Base-by-base conservation (phyloP, 2,888 invertebrate genomes). In the Microplitis deprimator region DNA sequence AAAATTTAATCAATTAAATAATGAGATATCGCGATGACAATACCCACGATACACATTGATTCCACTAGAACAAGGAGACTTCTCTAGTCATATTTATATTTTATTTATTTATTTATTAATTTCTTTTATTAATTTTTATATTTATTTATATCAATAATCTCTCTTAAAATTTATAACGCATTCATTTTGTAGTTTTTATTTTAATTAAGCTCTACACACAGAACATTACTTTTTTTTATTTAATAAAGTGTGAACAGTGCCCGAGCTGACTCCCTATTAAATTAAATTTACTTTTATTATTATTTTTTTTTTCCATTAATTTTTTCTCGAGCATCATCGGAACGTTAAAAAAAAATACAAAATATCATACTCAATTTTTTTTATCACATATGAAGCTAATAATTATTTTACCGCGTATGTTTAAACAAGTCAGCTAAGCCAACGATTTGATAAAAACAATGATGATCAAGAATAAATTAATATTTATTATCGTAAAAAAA, bases 181-280 rank as follows among this genome's bases (percentile, higher is more conserved):
- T 67, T 67, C 39, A 67, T 40, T 29, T 68, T 20, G 13, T 74
- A 68, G 16, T 73, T 65, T 59, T 20, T n/a, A 38, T 71, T 65
- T 65, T 60, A 7, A 17, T 69, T 61, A 75, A 77, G 75, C 76
- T 77, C 77, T 79, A 79, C 76, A 77, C 77, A 79, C 74, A 81
- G 64, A 78, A 79, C 64, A 71, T 69, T 13, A 60, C 59, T 39
- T 64, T 69, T 64, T 50, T 20, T 64, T 73, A 62, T 29, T 64
- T 41, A 38, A 73, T 64, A 70, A 62, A 74, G 38, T 40, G 59
- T 77, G 67, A 74, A 77, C 65, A 40, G 69, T 77, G 73, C 68
- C 64, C 68, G 68, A 73, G 39, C 16, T 62, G 41, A 73, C 73
- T 77, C 38, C 13, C 64, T 6, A 59, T 20, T 59, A 38, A 20